A percentile compares a stretch with the other conserved stretches of the same genome.
phyloP scores from a whole-genome alignment of 2,797 vertebrate genomes.

The Poecilia velifera region DNA sequence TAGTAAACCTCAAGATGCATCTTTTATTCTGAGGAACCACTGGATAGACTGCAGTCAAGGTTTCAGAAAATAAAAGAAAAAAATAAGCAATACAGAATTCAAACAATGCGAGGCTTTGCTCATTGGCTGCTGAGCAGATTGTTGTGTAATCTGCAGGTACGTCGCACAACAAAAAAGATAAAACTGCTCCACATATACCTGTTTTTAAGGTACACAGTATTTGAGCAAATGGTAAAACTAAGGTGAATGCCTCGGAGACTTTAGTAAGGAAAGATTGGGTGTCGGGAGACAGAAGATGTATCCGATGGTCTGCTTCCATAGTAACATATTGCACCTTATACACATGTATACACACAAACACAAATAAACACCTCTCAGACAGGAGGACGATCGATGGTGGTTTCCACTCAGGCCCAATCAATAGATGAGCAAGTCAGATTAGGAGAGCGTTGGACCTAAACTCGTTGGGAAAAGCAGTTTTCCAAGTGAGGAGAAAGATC shows the following conservation, averaged over 20 bases:
- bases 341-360: slow-evolving; percentile 21
- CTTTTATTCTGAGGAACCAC: not conserved
- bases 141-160: not conserved
- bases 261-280: slow-evolving; percentile 19
- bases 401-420: slow-evolving; percentile 37
- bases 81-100: not conserved
- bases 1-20: not conserved
- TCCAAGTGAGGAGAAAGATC: not conserved
- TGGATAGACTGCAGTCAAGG: not conserved
- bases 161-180: slow-evolving; percentile 6
- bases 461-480: slow-evolving; percentile 7
- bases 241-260: slow-evolving; percentile 45
- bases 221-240: slow-evolving; percentile 43
- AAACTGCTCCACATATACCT: slow-evolving; percentile 15
- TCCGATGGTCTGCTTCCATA: not conserved
- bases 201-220: slow-evolving; percentile 20
- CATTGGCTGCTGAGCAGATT: not conserved
- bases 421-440: slow-evolving; percentile 39
- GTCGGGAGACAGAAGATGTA: not conserved
- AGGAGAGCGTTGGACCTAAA: slow-evolving; percentile 17
- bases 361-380: slow-evolving; percentile 22
- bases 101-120: not conserved
- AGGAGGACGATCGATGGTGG: slow-evolving; percentile 8
- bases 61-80: not conserved
- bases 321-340: not conserved